Evolutionary conservation across 2,888 invertebrate genomes (phyloP).

Genomic region (Hypercompe scribonia): DNA sequence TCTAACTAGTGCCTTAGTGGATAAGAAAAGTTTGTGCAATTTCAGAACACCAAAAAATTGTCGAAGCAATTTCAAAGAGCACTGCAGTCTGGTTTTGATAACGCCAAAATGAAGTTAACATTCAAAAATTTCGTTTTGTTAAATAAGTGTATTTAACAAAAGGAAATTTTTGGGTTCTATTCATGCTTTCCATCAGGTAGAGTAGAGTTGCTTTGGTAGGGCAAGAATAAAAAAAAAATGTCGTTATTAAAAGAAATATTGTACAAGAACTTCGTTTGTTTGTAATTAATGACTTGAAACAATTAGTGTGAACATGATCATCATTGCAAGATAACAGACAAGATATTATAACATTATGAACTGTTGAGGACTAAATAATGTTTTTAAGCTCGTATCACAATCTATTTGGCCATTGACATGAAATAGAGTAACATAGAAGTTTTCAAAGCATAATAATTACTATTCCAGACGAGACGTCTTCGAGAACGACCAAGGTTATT

Average conservation of each 20-base stretch:
- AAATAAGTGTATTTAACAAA: background rate
- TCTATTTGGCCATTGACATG: slow-evolving; percentile 59
- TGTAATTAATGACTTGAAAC: background rate
- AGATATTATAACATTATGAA: no score
- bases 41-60: background rate
- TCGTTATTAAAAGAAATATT: background rate
- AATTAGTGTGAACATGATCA: background rate
- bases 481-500: slow-evolving; percentile 73
- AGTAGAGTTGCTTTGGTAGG: no score
- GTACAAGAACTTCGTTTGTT: background rate
- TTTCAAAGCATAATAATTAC: slow-evolving; percentile 74
- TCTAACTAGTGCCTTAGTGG: background rate
- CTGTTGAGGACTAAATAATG: slow-evolving; percentile 15
- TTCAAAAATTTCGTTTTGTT: background rate
- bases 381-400: slow-evolving; percentile 32
- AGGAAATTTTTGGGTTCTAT: no score
- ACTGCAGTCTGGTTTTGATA: background rate
- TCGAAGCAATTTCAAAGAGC: background rate
- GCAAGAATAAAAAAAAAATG: no score
- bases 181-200: no score
- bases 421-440: slow-evolving; percentile 58
- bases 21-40: background rate
- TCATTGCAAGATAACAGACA: background rate
- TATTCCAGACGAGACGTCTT: slow-evolving; percentile 78
- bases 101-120: background rate